Conservation (phyloP, 1,140 invertebrate genomes). For the Steinernema khuongi region DNA sequence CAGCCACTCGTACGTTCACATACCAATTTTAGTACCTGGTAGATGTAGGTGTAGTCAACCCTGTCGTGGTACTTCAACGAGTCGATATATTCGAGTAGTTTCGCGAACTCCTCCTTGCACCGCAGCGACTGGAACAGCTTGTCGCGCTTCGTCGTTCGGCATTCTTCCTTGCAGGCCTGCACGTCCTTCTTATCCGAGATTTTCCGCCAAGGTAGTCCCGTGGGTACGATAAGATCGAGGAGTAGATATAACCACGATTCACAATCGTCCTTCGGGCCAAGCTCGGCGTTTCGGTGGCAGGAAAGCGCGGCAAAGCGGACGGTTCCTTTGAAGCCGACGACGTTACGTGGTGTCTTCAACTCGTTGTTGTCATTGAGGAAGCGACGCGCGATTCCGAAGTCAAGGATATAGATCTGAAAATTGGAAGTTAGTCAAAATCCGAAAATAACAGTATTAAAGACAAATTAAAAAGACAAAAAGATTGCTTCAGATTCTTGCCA, state of each 20-base stretch:
- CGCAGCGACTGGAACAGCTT: slow-evolving; percentile 19
- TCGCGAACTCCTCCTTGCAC: slow-evolving; percentile 15
- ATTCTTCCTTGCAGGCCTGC: slow-evolving; percentile 37
- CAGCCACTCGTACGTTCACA: too few species aligned
- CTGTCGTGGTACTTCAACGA: not conserved
- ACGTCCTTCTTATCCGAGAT: slow-evolving; percentile 34
- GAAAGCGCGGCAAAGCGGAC: slow-evolving; percentile 33
- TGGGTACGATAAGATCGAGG: slow-evolving; percentile 20
- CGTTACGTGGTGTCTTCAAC: slow-evolving; percentile 34
- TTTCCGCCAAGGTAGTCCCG: slow-evolving; percentile 26
- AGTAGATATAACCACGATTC: slow-evolving; percentile 36
- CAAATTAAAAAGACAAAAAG: not conserved
- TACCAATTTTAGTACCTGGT: not conserved
- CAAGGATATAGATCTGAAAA: slow-evolving; percentile 37
- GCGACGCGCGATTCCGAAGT: slow-evolving; percentile 33
- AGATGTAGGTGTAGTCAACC: not conserved
- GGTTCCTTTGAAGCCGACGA: slow-evolving; percentile 36
- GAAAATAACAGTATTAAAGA: not conserved
- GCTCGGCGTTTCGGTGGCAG: slow-evolving; percentile 24
- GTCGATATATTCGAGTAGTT: slow-evolving; percentile 35
- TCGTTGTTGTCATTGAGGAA: slow-evolving; percentile 31
- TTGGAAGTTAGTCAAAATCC: not conserved
- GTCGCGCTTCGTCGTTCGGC: slow-evolving; percentile 29
- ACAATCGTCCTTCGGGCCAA: slow-evolving; percentile 29
- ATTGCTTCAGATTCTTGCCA: not conserved